Evolutionary conservation across 2,113 vertebrate species (phyloP), one percentile per base, ranked within the genome.

Genomic region (Kryptolebias marmoratus): DNA sequence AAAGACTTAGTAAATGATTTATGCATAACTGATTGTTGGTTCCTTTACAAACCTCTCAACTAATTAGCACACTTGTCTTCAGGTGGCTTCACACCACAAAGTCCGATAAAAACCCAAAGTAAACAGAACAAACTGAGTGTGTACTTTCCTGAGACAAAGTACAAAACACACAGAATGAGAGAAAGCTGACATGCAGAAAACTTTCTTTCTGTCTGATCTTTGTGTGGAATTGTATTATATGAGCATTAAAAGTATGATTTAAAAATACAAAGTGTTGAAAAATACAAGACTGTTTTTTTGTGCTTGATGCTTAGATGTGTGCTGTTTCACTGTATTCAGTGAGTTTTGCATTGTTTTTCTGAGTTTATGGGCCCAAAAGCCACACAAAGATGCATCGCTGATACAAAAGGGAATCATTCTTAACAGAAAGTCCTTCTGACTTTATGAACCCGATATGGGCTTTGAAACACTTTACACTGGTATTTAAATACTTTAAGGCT

Each of bases 21-120:
- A 60, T 74, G 48, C 67, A 60, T 67, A 60, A 36, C 59, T 18
- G n/a, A 59, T 36, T 30, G 36, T 59, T 52, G 27, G 62, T 50
- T 49, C 71, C 13, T 57, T 3, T 2, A 39, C 61, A 73, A 65
- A 36, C 60, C 30, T 65, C 30, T 18, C 47, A 45, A 16, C 36
- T 59, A 58, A 73, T 59, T 58, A 59, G 47, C 53, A 50, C 30
- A 42, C 14, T 56, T 58, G 54, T 50, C 49, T 59, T n/a, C 3
- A 36, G 55, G 14, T 28, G 28, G n/a, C 14, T 49, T 44, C 5
- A n/a, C 42, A 39, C 49, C 53, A 57, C 47, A 18, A 28, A 39
- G 32, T 65, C 44, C 30, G 53, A 53, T 28, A 63, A 30, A 22
- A 48, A n/a, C 39, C 30, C 15, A 58, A 22, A 52, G 14, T 18